A percentile compares a stretch with the other conserved stretches of the same genome.
These are phyloP conservation scores for Troides helena DNA, from an alignment of 2,888 invertebrate genomes.

Conservation along the genomic window DNA sequence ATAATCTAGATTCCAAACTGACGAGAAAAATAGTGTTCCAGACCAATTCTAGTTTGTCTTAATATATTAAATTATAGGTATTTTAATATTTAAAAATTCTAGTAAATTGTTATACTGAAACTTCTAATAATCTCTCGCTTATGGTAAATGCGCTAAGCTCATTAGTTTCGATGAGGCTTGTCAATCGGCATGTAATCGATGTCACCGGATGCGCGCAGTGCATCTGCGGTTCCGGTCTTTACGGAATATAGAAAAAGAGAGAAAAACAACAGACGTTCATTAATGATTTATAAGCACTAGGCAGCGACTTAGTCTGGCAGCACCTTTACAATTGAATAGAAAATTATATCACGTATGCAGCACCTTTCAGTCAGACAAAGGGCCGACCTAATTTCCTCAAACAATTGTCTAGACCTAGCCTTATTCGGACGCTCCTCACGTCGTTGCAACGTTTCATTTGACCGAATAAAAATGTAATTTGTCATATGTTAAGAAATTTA, in stretches of 20 bases:
- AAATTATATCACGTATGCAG: slow-evolving; percentile 23
- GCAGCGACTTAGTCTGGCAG: slow-evolving; percentile 1
- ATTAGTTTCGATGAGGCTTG: slow-evolving; percentile 47
- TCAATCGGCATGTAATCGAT: slow-evolving; percentile 50
- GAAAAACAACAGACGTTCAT: slow-evolving; percentile 24
- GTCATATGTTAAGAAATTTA: neutral
- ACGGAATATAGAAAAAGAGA: slow-evolving; percentile 27
- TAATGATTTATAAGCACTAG: slow-evolving; percentile 27
- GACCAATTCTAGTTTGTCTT: too few species aligned
- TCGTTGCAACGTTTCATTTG: neutral
- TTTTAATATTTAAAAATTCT: too few species aligned
- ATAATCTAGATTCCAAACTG: too few species aligned
- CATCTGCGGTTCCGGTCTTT: slow-evolving; percentile 68
- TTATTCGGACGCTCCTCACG: slow-evolving; percentile 7
- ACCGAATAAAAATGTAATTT: slow-evolving; percentile 1
- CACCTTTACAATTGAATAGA: slow-evolving; percentile 26
- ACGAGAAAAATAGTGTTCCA: too few species aligned
- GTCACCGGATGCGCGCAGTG: slow-evolving; percentile 61
- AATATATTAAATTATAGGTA: too few species aligned
- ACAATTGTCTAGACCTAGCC: slow-evolving; percentile 11
- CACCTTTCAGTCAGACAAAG: slow-evolving; percentile 25
- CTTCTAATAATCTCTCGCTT: slow-evolving; percentile 8
- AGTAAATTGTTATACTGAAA: neutral
- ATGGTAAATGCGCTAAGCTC: slow-evolving; percentile 5
- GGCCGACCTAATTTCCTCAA: slow-evolving; percentile 18